Evolutionary conservation across 2,888 invertebrate genomes (phyloP).

Genomic region (Thereva nobilitata): DNA sequence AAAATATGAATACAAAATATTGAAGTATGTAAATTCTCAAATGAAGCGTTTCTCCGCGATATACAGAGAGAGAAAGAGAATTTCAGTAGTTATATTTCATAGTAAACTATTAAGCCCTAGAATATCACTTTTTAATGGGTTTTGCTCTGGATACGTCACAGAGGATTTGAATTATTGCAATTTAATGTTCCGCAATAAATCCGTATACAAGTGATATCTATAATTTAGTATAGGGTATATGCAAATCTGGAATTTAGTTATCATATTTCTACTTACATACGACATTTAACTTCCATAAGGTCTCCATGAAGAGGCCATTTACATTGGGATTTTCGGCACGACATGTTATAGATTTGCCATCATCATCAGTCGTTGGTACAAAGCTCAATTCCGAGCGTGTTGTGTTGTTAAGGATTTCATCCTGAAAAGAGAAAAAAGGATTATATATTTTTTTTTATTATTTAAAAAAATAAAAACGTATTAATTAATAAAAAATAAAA

Average conservation of each 20-base stretch:
- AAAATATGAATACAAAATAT: too few species aligned
- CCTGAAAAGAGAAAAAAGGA: slow-evolving; percentile 60
- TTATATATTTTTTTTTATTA: too few species aligned
- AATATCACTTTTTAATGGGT: too few species aligned
- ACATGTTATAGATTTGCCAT: slow-evolving; percentile 86
- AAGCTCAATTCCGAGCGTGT: slow-evolving; percentile 86
- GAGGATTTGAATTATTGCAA: too few species aligned
- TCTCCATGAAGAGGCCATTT: slow-evolving; percentile 79
- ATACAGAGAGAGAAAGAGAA: too few species aligned
- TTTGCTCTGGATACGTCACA: too few species aligned
- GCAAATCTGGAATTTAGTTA: background rate
- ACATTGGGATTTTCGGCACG: slow-evolving; percentile 90
- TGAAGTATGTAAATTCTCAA: too few species aligned
- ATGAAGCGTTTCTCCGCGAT: too few species aligned
- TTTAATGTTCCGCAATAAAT: background rate
- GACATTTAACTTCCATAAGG: slow-evolving; percentile 85
- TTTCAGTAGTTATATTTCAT: too few species aligned
- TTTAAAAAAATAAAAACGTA: slow-evolving; percentile 13
- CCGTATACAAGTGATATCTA: background rate
- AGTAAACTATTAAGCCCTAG: too few species aligned
- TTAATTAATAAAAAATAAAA: slow-evolving; percentile 6
- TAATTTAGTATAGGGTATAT: background rate
- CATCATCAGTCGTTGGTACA: slow-evolving; percentile 86
- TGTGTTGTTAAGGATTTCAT: slow-evolving; percentile 78
- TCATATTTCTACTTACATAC: slow-evolving; percentile 74